phyloP scores from a whole-genome alignment of 2,888 invertebrate species.

The Tipula helvola region DNA sequence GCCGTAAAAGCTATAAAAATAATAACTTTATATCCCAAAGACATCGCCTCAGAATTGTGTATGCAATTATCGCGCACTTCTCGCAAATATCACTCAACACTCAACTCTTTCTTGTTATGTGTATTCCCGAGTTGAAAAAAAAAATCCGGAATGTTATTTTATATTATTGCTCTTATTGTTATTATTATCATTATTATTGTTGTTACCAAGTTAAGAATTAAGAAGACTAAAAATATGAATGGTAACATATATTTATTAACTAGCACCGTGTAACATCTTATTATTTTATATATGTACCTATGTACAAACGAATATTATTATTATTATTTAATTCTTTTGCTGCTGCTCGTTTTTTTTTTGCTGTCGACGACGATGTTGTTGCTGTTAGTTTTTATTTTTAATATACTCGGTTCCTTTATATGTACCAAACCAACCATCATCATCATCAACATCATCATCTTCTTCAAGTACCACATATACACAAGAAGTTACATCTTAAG shows the following conservation, averaged over 20 bases:
- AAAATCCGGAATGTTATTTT: not conserved
- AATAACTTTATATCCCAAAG: not conserved
- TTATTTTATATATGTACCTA: not conserved
- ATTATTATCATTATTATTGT: not conserved
- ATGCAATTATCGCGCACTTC: not conserved
- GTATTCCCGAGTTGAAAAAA: not conserved
- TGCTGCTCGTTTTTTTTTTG: not conserved
- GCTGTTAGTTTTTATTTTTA: not conserved
- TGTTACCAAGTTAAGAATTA: not conserved
- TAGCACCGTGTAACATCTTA: not conserved
- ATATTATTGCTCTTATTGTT: not conserved
- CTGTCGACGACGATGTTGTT: not conserved
- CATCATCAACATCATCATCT: not conserved
- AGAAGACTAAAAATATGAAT: not conserved
- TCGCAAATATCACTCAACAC: not conserved
- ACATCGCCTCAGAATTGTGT: not conserved
- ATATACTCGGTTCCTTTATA: not conserved
- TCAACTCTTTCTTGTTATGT: not conserved
- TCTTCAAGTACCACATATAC: not conserved
- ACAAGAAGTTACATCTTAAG: conserved; percentile 4
- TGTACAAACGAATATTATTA: not conserved
- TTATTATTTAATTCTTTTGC: not conserved
- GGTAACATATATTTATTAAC: not conserved
- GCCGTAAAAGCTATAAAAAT: not conserved
- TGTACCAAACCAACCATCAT: not conserved